Evolutionary conservation across 2,113 vertebrate species (phyloP).

Genomic region (Cygnus buccinator): DNA sequence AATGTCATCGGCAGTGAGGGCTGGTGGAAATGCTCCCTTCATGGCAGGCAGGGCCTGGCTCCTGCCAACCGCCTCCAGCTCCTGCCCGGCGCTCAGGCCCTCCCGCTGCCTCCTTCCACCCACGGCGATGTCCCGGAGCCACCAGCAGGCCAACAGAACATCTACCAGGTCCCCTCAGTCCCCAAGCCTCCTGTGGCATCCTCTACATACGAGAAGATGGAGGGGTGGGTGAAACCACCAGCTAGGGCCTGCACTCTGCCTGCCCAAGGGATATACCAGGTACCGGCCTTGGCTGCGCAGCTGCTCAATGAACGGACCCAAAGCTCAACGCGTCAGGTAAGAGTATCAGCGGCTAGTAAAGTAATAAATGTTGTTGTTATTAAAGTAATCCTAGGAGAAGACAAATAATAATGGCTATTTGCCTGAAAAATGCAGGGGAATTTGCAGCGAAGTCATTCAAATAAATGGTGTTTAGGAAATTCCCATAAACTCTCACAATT

Average conservation of each 20-base stretch:
- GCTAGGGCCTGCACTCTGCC: neutral
- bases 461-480: conserved; percentile 12
- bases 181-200: neutral
- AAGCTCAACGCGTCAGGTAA: conserved; percentile 75
- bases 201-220: conserved; percentile 82
- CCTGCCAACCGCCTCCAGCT: conserved; percentile 91
- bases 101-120: neutral
- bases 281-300: conserved; percentile 52
- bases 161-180: conserved; percentile 80
- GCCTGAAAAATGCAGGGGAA: neutral
- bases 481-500: neutral
- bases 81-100: conserved; percentile 45
- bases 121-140: accelerated
- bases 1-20: conserved; percentile 81
- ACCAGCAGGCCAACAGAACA: neutral
- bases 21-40: conserved; percentile 92
- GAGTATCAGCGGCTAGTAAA: neutral
- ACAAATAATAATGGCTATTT: neutral
- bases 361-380: accelerated
- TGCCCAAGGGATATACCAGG: conserved; percentile 58
- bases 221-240: conserved; percentile 78
- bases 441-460: neutral
- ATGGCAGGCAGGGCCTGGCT: conserved; percentile 87
- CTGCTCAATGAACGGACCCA: conserved; percentile 71
- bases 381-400: neutral